Evolutionary conservation across 2,888 invertebrate genomes (phyloP).

Genomic region (Aquatica leii): DNA sequence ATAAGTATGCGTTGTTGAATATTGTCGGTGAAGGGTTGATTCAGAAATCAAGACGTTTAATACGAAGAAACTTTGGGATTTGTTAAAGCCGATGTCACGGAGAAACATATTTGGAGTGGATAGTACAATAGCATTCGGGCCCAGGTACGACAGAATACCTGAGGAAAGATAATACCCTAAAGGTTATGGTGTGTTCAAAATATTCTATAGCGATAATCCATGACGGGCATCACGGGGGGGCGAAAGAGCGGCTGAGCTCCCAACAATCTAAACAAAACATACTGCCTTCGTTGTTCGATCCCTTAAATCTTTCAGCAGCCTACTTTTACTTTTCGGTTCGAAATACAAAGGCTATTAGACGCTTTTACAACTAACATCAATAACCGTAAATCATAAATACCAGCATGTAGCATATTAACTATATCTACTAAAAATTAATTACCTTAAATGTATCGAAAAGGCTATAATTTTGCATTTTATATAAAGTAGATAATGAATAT

Average conservation of each 20-base stretch:
- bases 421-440: conserved; percentile 22
- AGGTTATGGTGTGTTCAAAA: conserved; percentile 39
- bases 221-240: conserved; percentile 29
- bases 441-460: too few relatives aligned
- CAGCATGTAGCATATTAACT: too few relatives aligned
- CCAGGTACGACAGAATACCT: conserved; percentile 45
- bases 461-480: too few relatives aligned
- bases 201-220: conserved; percentile 37
- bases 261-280: conserved; percentile 24
- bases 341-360: conserved; percentile 27
- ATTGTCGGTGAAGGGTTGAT: conserved; percentile 13
- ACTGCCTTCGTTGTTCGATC: conserved; percentile 23
- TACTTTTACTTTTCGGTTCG: conserved; percentile 27
- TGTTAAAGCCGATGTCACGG: too few relatives aligned
- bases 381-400: conserved; percentile 22
- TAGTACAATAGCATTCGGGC: conserved; percentile 44
- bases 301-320: conserved; percentile 32
- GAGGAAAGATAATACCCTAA: conserved; percentile 43
- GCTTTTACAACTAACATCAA: conserved; percentile 15
- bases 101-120: conserved; percentile 43
- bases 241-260: conserved; percentile 15
- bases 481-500: too few relatives aligned
- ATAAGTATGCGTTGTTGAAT: too few relatives aligned
- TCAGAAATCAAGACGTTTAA: conserved; percentile 23
- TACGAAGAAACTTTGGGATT: background rate